A percentile compares a stretch with the other conserved stretches of the same genome.
These are phyloP conservation scores for Idris sp. DNA, from an alignment of 1,140 invertebrate species.

Conservation along the genomic window DNA sequence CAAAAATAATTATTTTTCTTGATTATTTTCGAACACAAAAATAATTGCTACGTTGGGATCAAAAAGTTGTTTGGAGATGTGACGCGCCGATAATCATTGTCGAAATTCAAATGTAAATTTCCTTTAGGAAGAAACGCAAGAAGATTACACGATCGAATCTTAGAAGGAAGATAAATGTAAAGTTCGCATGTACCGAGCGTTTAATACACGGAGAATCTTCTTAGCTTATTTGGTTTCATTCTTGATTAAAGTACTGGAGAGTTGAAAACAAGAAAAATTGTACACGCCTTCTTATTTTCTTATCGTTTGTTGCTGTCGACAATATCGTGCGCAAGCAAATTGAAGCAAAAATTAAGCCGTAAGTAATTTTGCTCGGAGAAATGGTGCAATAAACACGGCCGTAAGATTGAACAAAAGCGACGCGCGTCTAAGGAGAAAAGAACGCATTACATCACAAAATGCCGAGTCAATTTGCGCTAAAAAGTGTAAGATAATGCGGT, in stretches of 20 bases:
- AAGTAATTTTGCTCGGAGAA: slow-evolving; percentile 57
- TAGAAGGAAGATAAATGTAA: slow-evolving; percentile 71
- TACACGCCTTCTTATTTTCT: slow-evolving; percentile 55
- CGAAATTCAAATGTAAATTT: slow-evolving; percentile 67
- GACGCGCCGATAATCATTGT: slow-evolving; percentile 53
- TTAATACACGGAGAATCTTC: slow-evolving; percentile 41
- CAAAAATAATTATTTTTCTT: slow-evolving; percentile 19
- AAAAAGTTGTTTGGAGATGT: slow-evolving; percentile 39
- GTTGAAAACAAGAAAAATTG: slow-evolving; percentile 57
- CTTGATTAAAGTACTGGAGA: slow-evolving; percentile 46
- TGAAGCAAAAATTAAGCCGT: slow-evolving; percentile 61
- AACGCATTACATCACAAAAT: no score
- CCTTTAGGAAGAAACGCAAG: slow-evolving; percentile 46
- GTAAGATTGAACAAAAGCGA: slow-evolving; percentile 8
- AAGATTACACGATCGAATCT: slow-evolving; percentile 66
- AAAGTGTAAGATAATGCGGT: no score
- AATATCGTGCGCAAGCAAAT: slow-evolving; percentile 55
- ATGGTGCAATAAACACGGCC: slow-evolving; percentile 42
- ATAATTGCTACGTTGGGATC: slow-evolving; percentile 24
- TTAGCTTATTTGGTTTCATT: slow-evolving; percentile 53
- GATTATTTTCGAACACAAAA: no score
- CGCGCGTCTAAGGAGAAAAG: slow-evolving; percentile 9
- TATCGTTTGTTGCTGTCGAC: slow-evolving; percentile 46
- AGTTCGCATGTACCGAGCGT: slow-evolving; percentile 65
- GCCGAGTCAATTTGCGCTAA: no score